Percentiles rank a stretch among this genome's conserved stretches.
Evolutionary conservation across 2,888 invertebrate species (phyloP).

Genomic region (Rhopalosiphum nymphaeae): DNA sequence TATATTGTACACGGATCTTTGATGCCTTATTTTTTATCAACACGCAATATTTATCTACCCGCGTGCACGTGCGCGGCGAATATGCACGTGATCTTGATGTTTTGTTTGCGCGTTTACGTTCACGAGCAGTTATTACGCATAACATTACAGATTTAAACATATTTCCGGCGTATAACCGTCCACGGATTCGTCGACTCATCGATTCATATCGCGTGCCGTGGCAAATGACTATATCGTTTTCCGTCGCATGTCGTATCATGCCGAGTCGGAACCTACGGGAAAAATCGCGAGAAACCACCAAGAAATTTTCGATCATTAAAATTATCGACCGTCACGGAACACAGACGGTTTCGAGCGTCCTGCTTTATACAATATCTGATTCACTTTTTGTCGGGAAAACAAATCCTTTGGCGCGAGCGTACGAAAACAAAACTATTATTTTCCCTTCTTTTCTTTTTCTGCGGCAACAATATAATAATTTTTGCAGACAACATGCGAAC

Average conservation of each 20-base stretch:
- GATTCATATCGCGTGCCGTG: neutral
- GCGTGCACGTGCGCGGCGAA: neutral
- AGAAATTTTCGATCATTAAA: neutral
- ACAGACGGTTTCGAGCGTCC: neutral
- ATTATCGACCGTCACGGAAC: neutral
- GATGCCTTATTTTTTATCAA: neutral
- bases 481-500: slow-evolving; percentile 2
- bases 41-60: neutral
- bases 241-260: neutral
- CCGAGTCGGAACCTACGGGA: neutral
- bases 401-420: slow-evolving; percentile 22
- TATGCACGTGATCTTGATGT: neutral
- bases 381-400: neutral
- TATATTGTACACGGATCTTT: neutral
- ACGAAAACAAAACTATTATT: slow-evolving; percentile 34
- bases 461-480: slow-evolving; percentile 29
- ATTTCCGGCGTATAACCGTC: neutral
- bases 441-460: neutral
- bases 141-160: neutral
- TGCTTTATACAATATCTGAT: slow-evolving; percentile 18
- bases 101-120: neutral
- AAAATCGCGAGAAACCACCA: neutral
- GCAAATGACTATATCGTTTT: neutral
- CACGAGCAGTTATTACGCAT: neutral
- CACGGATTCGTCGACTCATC: neutral